Conservation (phyloP, 2,888 invertebrate genomes). For the Chrysolina oricalcia region DNA sequence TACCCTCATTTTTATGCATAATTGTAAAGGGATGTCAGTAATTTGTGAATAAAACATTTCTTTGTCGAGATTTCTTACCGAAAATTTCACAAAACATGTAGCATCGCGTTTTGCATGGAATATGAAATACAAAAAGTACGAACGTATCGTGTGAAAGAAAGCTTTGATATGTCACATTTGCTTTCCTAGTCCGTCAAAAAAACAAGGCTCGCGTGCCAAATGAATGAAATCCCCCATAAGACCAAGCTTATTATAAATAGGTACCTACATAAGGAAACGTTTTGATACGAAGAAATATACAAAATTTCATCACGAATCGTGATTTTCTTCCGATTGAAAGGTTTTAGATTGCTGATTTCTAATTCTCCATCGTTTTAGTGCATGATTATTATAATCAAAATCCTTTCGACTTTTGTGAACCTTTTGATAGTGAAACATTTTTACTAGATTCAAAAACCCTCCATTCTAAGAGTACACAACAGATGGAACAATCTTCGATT, state of each 20-base stretch:
- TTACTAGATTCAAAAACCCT: too few relatives aligned
- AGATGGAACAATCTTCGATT: too few relatives aligned
- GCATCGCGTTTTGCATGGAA: neutral
- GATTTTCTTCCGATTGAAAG: neutral
- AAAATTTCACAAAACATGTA: neutral
- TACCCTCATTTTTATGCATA: neutral
- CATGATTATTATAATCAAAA: too few relatives aligned
- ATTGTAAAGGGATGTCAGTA: neutral
- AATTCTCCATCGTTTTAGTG: too few relatives aligned
- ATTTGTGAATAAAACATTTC: neutral
- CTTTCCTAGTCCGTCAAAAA: conserved; percentile 37
- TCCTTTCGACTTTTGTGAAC: too few relatives aligned
- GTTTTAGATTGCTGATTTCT: too few relatives aligned
- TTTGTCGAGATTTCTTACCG: neutral
- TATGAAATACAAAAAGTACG: neutral
- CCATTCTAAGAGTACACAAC: too few relatives aligned
- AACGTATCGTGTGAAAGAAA: conserved; percentile 35
- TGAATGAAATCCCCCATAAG: conserved; percentile 26
- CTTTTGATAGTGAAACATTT: too few relatives aligned
- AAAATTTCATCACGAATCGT: conserved; percentile 1
- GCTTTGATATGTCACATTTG: conserved; percentile 33
- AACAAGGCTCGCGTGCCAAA: conserved; percentile 32
- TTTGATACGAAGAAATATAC: neutral
- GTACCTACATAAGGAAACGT: neutral
- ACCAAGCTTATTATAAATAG: neutral